Conservation (phyloP, 2,113 vertebrate species). For the Ardeotis arabs region DNA sequence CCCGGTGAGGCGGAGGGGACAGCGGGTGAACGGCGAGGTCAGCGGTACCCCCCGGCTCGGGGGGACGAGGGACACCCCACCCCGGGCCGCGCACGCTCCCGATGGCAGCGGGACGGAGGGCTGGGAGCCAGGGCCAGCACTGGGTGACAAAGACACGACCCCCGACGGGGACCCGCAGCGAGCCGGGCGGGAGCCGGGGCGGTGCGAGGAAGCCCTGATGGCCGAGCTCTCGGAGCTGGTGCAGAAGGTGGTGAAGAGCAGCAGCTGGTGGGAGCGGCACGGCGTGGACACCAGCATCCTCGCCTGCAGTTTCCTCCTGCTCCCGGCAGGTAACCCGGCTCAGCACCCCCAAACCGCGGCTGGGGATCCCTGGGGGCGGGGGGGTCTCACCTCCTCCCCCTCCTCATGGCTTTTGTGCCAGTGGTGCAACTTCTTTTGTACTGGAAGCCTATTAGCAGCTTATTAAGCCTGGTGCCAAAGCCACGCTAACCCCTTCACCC, state of each 20-base stretch:
- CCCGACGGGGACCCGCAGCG: accelerated
- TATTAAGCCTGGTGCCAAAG: not conserved
- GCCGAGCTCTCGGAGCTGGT: conserved; percentile 85
- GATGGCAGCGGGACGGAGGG: not conserved
- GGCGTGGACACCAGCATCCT: conserved; percentile 87
- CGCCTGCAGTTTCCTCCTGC: conserved; percentile 74
- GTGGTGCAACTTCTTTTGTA: not conserved
- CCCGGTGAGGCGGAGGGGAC: not conserved
- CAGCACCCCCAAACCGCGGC: accelerated
- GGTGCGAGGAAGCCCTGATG: conserved; percentile 79
- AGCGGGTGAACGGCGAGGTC: not conserved
- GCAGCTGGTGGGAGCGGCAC: conserved; percentile 93
- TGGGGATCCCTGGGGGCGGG: accelerated
- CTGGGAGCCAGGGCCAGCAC: not conserved
- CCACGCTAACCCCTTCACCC: not conserved
- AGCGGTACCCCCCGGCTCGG: not conserved
- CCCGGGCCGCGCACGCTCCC: accelerated
- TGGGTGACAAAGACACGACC: not conserved
- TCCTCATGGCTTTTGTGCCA: accelerated
- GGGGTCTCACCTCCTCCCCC: not conserved
- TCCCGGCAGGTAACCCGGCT: conserved; percentile 79
- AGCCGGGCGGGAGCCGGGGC: not conserved
- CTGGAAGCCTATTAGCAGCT: not conserved
- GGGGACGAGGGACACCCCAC: not conserved
- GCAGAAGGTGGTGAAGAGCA: conserved; percentile 79